Evolutionary conservation across 2,888 invertebrate species (phyloP).

Genomic region (Cataglyphis rosenhaueri): DNA sequence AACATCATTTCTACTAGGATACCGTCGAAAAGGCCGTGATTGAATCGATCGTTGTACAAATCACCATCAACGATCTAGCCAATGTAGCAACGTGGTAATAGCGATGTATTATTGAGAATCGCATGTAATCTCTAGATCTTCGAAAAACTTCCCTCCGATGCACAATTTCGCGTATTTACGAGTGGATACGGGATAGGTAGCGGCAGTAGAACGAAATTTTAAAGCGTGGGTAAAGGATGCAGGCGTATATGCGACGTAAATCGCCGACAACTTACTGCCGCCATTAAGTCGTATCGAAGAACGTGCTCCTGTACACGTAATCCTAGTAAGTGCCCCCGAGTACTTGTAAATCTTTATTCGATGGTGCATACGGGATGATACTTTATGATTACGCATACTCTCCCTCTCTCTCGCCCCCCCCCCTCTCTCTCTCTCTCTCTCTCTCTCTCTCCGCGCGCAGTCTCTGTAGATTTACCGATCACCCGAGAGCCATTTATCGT

Average conservation of each 20-base stretch:
- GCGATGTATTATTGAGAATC: constrained; percentile 49
- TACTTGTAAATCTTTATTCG: constrained; percentile 69
- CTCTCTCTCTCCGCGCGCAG: constrained; percentile 6
- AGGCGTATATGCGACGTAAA: constrained; percentile 64
- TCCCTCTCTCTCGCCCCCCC: too few species aligned
- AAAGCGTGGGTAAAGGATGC: constrained; percentile 28
- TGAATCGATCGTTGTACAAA: constrained; percentile 48
- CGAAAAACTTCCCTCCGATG: constrained; percentile 38
- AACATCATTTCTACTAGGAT: constrained; percentile 29
- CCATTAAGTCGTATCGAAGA: constrained; percentile 55
- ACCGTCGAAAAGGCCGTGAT: constrained; percentile 26
- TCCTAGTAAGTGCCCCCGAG: constrained; percentile 72
- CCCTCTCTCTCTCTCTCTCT: too few species aligned
- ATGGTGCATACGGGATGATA: constrained; percentile 50
- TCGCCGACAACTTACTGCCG: constrained; percentile 67
- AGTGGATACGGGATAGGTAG: constrained; percentile 26
- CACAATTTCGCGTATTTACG: constrained; percentile 67
- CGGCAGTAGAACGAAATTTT: constrained; percentile 21
- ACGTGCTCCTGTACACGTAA: constrained; percentile 66
- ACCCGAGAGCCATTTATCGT: constrained; percentile 46
- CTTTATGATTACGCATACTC: constrained; percentile 67
- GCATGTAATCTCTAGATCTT: constrained; percentile 10
- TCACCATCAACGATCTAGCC: constrained; percentile 40
- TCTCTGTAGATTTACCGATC: constrained; percentile 33
- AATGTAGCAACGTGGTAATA: constrained; percentile 35